Conservation (phyloP, 2,113 vertebrate genomes). For the Festucalex cinctus region DNA sequence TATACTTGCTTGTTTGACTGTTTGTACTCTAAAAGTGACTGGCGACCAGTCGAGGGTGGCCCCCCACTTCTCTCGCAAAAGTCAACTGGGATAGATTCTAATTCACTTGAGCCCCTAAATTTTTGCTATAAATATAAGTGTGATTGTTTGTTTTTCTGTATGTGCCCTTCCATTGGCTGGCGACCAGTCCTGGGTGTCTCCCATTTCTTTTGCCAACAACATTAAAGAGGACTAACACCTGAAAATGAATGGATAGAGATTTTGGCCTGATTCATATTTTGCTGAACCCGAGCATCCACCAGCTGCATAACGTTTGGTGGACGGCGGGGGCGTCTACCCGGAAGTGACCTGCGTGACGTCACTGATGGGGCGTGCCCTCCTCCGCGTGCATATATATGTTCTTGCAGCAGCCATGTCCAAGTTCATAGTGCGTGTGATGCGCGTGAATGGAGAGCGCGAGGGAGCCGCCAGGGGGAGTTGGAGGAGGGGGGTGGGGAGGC, state of each 20-base stretch:
- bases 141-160: no score
- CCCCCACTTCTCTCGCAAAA: no score
- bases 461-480: slow-evolving; percentile 20
- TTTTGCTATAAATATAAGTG: no score
- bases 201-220: no score
- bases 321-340: slow-evolving; percentile 63
- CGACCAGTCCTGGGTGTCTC: no score
- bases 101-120: no score
- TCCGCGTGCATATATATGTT: slow-evolving; percentile 66
- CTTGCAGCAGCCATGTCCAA: slow-evolving; percentile 61
- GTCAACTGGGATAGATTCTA: no score
- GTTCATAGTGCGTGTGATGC: slow-evolving; percentile 64
- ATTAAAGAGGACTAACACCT: not conserved
- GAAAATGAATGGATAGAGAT: not conserved
- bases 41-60: no score
- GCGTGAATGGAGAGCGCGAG: slow-evolving; percentile 33
- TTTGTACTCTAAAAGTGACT: no score
- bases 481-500: slow-evolving; percentile 6
- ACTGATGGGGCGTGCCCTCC: slow-evolving; percentile 67
- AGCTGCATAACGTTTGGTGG: not conserved
- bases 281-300: not conserved
- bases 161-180: no score
- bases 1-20: no score
- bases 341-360: slow-evolving; percentile 65
- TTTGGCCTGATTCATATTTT: not conserved